These are phyloP conservation scores for Drosophila buzzatii DNA, from an alignment of 2,888 invertebrate species.

Conservation along the genomic window DNA sequence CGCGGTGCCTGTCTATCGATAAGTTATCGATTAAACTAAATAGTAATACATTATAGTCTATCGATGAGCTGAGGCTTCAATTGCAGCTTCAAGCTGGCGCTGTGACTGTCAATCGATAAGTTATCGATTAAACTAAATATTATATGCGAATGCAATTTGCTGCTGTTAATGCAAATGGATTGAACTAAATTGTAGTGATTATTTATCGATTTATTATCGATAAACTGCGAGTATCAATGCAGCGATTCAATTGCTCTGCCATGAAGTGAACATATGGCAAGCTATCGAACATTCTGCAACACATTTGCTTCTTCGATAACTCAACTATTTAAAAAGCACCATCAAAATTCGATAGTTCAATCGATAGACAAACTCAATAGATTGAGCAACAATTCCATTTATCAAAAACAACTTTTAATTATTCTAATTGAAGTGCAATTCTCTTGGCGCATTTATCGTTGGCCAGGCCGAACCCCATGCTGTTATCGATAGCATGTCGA, in stretches of 20 bases:
- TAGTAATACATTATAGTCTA: too few species aligned
- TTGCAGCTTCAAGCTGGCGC: too few species aligned
- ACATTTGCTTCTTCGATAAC: background rate
- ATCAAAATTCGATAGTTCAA: too few species aligned
- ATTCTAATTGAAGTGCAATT: background rate
- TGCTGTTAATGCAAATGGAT: background rate
- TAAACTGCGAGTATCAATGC: background rate
- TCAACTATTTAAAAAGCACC: too few species aligned
- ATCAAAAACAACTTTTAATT: background rate
- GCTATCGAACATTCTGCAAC: accelerated
- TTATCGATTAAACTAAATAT: too few species aligned
- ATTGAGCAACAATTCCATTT: background rate
- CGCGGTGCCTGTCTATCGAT: too few species aligned
- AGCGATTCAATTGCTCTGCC: background rate
- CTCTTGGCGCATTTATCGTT: slow-evolving; percentile 4
- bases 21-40: too few species aligned
- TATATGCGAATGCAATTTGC: too few species aligned
- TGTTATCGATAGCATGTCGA: slow-evolving; percentile 35
- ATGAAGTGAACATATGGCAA: too few species aligned
- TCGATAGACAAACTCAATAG: background rate
- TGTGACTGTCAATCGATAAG: too few species aligned
- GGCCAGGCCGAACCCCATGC: background rate
- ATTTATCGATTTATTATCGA: background rate
- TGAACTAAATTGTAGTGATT: too few species aligned
- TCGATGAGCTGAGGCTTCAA: background rate